Evolutionary conservation across 2,113 vertebrate species (phyloP), one percentile per base, ranked within the genome.

Genomic region (Callipepla squamata): DNA sequence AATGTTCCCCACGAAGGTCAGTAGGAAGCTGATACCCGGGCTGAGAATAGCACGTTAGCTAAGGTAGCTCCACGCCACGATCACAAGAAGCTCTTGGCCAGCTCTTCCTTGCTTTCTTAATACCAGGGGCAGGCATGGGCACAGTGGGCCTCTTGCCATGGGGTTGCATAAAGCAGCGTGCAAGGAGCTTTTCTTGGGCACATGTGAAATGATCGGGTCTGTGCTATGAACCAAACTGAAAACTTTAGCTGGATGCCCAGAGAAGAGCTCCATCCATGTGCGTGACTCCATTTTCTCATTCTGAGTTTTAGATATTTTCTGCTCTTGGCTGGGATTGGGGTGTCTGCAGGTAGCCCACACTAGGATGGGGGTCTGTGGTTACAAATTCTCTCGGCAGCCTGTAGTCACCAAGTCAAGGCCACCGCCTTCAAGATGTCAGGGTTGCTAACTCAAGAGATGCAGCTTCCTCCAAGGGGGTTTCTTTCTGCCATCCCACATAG

Each of bases 1-100:
- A 95, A 96, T 96, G 92, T 96, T 84, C 93, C 83, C 44, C 23
- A 2, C 90, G 75, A 92, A 96, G 95, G 95, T 94, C 96, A 92
- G 20, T 88, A 84, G 90, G 93, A 90, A 95, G 95, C 68, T 32
- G 95, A 96, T 93, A 90, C 88, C 93, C 38, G 1, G 12, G 83
- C 95, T 94, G 86, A 85, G 95, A 96, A 96, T 96, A 95, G 94
- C 90, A 78, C 30, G 2, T 78, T 89, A 93, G 92, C 96, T 93
- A 17, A 93, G 59, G 68, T 72, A 57, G 88, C 80, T 75, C 68
- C 0, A 25, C 6, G 28, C 76, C 53, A 0, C 3, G 88, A 5
- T 61, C 93, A 92, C 88, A 61, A 65, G 96, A 83, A 79, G 86
- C 73, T 86, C 81, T 53, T 92, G 96, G 80, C 88, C 38, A 28